These are phyloP conservation scores for Tenthredo amoena DNA, from an alignment of 2,888 invertebrate species.

Conservation along the genomic window DNA sequence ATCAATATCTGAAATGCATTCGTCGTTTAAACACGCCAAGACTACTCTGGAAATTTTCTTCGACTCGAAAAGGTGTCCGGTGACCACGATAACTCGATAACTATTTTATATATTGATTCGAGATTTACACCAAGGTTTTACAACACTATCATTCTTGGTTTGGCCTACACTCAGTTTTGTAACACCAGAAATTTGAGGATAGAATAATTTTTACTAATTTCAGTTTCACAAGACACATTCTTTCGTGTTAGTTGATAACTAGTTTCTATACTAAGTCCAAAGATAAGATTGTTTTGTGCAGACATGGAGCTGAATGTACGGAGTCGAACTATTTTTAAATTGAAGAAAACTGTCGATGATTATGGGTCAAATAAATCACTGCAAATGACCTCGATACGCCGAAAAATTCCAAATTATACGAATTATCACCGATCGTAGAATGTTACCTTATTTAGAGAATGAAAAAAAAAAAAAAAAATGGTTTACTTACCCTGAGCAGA, in stretches of 20 bases:
- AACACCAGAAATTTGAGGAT: not conserved
- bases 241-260: not conserved
- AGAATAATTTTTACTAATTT: not conserved
- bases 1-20: not conserved
- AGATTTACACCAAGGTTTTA: not conserved
- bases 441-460: not conserved
- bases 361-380: not conserved
- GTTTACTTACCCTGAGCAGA: not conserved
- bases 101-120: not conserved
- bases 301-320: not conserved
- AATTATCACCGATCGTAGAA: not conserved
- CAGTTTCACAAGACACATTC: not conserved
- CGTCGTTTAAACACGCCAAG: not conserved
- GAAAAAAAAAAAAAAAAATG: not conserved
- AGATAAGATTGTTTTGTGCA: not conserved
- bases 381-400: not conserved
- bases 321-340: not conserved
- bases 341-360: not conserved
- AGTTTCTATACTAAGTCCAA: not conserved
- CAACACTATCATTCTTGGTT: not conserved
- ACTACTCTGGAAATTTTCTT: not conserved
- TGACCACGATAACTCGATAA: not conserved
- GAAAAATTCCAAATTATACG: not conserved
- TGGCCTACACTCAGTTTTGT: not conserved
- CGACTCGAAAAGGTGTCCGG: not conserved